Evolutionary conservation across 2,888 invertebrate species (phyloP).

Genomic region (Mimumesa dahlbomi): DNA sequence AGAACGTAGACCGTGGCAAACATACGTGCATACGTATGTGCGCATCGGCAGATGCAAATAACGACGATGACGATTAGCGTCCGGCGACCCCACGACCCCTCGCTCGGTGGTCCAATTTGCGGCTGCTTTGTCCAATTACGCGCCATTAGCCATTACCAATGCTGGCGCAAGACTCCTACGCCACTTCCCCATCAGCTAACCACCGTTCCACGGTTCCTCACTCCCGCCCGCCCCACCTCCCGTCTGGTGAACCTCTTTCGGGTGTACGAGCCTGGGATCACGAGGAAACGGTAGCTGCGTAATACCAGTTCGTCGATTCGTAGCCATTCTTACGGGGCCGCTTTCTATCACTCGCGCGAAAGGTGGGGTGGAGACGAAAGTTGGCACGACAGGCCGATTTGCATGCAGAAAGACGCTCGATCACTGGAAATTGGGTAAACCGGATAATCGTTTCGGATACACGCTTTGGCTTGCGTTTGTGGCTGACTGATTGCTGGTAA

Average conservation of each 20-base stretch:
- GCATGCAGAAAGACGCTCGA: constrained; percentile 35
- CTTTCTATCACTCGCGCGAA: constrained; percentile 37
- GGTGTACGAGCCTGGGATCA: constrained; percentile 11
- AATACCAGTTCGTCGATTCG: constrained; percentile 43
- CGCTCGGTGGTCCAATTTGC: constrained; percentile 80
- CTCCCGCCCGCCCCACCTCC: background rate
- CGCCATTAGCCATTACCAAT: constrained; percentile 74
- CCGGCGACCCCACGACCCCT: constrained; percentile 72
- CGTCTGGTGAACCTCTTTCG: constrained; percentile 8
- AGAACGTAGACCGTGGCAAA: constrained; percentile 1
- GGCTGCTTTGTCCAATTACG: constrained; percentile 80
- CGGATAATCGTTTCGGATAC: constrained; percentile 43
- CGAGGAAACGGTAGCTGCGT: constrained; percentile 15
- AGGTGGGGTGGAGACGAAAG: constrained; percentile 21
- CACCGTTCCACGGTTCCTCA: constrained; percentile 46
- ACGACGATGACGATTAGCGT: constrained; percentile 74
- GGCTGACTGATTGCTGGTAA: constrained; percentile 14
- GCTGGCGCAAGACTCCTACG: constrained; percentile 74
- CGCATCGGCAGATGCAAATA: constrained; percentile 73
- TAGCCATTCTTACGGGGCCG: constrained; percentile 38
- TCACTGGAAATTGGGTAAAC: constrained; percentile 35
- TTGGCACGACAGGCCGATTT: constrained; percentile 38
- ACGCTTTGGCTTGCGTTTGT: constrained; percentile 30
- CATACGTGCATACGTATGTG: constrained; percentile 17
- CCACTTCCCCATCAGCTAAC: constrained; percentile 50